These are phyloP conservation scores for Andrena flavipes DNA, from an alignment of 2,888 invertebrate species.

Conservation along the genomic window DNA sequence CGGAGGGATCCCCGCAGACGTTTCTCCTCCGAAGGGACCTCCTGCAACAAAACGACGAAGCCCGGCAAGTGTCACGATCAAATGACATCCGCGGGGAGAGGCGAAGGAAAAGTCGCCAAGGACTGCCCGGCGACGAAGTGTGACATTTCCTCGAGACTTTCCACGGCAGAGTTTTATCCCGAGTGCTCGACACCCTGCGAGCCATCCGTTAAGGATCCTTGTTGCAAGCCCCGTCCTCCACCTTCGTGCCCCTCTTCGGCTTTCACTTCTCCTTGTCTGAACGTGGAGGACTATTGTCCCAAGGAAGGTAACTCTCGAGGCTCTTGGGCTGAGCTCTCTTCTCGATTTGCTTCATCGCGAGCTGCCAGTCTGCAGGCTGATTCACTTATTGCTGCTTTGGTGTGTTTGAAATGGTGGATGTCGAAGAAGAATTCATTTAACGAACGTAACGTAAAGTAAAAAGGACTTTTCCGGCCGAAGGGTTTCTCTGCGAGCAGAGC, in stretches of 20 bases:
- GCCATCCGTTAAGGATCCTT: not conserved
- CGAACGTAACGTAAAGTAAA: no score
- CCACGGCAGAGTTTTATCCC: not conserved
- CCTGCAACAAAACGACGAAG: conserved; percentile 2
- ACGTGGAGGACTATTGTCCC: conserved; percentile 17
- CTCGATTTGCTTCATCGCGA: not conserved
- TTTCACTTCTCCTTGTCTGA: conserved; percentile 1
- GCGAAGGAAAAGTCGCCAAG: not conserved
- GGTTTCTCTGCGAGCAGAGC: no score
- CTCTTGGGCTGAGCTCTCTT: not conserved
- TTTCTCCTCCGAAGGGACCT: not conserved
- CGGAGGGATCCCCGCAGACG: not conserved
- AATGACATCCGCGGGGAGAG: no score
- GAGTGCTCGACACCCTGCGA: not conserved
- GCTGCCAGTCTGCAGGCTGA: no score
- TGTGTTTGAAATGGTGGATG: no score
- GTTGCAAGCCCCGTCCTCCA: not conserved
- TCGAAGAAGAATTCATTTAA: no score
- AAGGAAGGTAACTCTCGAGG: conserved; percentile 13
- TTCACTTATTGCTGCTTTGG: no score
- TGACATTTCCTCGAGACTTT: not conserved
- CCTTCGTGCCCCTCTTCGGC: not conserved
- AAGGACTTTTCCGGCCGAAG: no score
- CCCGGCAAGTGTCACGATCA: not conserved
- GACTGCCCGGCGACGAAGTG: not conserved